Evolutionary conservation across 2,888 invertebrate genomes (phyloP).

Genomic region (Embidobia sp.): DNA sequence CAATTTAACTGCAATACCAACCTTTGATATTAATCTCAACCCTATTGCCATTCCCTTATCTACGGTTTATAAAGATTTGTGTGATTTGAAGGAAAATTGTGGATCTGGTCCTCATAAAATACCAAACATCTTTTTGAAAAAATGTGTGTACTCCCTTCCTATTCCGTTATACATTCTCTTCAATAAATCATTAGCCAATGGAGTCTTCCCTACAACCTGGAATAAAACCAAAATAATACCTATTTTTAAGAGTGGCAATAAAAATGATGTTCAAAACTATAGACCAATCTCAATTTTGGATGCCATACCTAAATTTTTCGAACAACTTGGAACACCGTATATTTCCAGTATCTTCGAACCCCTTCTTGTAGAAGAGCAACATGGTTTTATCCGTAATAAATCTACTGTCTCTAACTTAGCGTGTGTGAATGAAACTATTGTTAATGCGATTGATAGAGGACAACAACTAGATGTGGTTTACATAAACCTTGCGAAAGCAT

Average conservation of each 20-base stretch:
- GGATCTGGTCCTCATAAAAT: no score
- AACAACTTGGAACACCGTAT: slow-evolving; percentile 5
- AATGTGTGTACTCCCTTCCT: no score
- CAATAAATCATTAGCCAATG: slow-evolving; percentile 28
- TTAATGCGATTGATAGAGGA: no score
- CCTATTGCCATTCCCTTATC: no score
- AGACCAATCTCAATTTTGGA: slow-evolving; percentile 53
- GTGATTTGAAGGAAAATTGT: no score
- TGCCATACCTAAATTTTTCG: slow-evolving; percentile 59
- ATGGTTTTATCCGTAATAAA: slow-evolving; percentile 3
- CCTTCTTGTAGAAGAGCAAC: not conserved
- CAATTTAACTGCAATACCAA: no score
- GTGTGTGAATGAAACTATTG: no score
- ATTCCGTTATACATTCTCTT: slow-evolving; percentile 30
- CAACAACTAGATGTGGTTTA: no score
- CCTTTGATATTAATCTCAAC: no score
- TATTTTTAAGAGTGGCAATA: slow-evolving; percentile 55
- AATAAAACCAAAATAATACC: slow-evolving; percentile 51
- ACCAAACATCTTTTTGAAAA: no score
- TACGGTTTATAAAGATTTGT: no score
- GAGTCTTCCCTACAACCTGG: slow-evolving; percentile 50
- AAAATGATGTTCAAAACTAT: slow-evolving; percentile 36
- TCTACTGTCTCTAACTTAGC: slow-evolving; percentile 11
- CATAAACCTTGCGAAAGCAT: no score
- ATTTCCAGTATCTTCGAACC: not conserved